Conservation (phyloP, 1,140 invertebrate species). For the Trigoniulus corallinus region DNA sequence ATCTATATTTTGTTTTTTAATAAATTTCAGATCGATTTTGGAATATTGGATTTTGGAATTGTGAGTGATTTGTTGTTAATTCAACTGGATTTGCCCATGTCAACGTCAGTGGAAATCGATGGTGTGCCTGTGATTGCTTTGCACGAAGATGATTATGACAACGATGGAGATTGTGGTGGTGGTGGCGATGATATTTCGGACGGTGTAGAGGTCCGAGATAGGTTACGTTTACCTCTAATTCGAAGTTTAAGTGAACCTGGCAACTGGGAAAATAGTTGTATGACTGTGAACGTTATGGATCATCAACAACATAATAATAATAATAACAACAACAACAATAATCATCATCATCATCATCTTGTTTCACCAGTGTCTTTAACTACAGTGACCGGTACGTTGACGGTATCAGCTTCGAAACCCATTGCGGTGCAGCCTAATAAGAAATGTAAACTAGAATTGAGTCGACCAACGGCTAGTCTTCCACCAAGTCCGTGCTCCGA, state of each 20-base stretch:
- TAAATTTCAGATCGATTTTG: no score
- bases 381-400: neutral
- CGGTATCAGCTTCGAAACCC: neutral
- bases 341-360: neutral
- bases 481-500: neutral
- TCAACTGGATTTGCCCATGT: no score
- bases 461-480: neutral
- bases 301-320: slow-evolving; percentile 10
- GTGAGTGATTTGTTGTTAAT: no score
- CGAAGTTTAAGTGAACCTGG: slow-evolving; percentile 42
- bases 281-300: slow-evolving; percentile 2
- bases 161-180: neutral
- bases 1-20: no score
- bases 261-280: slow-evolving; percentile 18
- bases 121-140: no score
- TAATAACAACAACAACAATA: no score
- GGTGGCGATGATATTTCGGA: slow-evolving; percentile 7
- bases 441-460: slow-evolving; percentile 35
- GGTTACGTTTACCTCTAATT: slow-evolving; percentile 38
- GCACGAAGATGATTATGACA: no score
- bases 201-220: slow-evolving; percentile 31
- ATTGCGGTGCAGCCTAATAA: slow-evolving; percentile 31
- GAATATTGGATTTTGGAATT: no score
- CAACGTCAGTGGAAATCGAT: no score
- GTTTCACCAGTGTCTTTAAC: slow-evolving; percentile 1